phyloP scores from a whole-genome alignment of 2,888 invertebrate genomes.

The Frankliniella intonsa region DNA sequence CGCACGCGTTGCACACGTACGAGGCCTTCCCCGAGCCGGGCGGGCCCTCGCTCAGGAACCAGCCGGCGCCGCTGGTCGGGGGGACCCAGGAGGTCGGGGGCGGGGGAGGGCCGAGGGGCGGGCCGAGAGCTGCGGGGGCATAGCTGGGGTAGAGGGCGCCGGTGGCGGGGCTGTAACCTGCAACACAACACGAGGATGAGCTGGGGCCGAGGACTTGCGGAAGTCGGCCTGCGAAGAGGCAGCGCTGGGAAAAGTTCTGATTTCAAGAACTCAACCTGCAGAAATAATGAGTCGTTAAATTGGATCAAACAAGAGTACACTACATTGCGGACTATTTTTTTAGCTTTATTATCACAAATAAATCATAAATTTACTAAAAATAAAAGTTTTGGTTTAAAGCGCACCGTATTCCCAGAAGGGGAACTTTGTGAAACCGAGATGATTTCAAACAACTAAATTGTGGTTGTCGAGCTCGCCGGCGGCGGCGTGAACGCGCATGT shows the following conservation, averaged over 20 bases:
- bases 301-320: too few species aligned
- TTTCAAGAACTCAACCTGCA: too few species aligned
- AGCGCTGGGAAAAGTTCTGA: background rate
- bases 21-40: background rate
- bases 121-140: background rate
- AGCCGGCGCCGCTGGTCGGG: background rate
- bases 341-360: too few species aligned
- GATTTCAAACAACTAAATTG: too few species aligned
- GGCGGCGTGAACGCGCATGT: background rate
- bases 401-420: too few species aligned
- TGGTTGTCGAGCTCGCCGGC: background rate
- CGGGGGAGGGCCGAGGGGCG: background rate
- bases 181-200: too few species aligned
- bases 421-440: too few species aligned
- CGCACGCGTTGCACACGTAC: slow-evolving; percentile 40
- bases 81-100: background rate
- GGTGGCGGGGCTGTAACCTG: background rate
- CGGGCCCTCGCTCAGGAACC: background rate
- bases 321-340: too few species aligned
- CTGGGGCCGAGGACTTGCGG: background rate
- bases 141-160: background rate
- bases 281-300: too few species aligned
- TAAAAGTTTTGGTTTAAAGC: too few species aligned
- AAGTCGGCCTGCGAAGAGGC: background rate
- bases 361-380: too few species aligned